These are phyloP conservation scores for Muscina levida DNA, from an alignment of 2,888 invertebrate species.

Conservation along the genomic window DNA sequence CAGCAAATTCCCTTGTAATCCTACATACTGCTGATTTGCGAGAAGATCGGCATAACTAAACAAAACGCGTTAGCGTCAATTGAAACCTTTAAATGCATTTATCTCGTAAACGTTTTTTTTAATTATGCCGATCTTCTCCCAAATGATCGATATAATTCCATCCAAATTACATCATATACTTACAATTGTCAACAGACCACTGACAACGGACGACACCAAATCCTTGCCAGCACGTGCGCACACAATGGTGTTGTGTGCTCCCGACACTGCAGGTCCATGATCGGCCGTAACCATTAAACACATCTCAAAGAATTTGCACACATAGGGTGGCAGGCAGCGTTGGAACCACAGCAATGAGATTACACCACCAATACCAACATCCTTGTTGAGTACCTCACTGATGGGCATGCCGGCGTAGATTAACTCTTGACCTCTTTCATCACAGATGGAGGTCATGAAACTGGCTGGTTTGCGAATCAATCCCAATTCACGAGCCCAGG, in stretches of 20 bases:
- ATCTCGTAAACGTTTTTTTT: too few species aligned
- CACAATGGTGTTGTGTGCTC: slow-evolving; percentile 99
- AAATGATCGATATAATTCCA: too few species aligned
- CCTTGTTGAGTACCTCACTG: slow-evolving; percentile 93
- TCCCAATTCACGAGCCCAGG: slow-evolving; percentile 97
- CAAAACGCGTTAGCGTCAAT: too few species aligned
- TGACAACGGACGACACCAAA: slow-evolving; percentile 96
- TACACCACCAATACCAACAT: slow-evolving; percentile 98
- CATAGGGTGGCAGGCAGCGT: slow-evolving; percentile 94
- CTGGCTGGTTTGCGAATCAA: slow-evolving; percentile 99
- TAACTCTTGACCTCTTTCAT: slow-evolving; percentile 98
- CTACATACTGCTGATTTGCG: too few species aligned
- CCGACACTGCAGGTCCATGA: slow-evolving; percentile 99
- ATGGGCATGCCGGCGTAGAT: slow-evolving; percentile 97
- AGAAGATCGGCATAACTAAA: too few species aligned
- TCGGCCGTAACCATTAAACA: slow-evolving; percentile 99
- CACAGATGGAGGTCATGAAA: slow-evolving; percentile 99
- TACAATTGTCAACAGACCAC: slow-evolving; percentile 97
- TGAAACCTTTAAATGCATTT: too few species aligned
- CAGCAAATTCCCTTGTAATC: too few species aligned
- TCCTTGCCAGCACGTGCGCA: slow-evolving; percentile 98
- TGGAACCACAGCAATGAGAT: slow-evolving; percentile 99
- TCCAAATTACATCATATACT: too few species aligned
- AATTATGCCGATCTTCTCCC: too few species aligned
- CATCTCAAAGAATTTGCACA: slow-evolving; percentile 99